phyloP scores from a whole-genome alignment of 2,797 vertebrate genomes.

The Trichosurus vulpecula region DNA sequence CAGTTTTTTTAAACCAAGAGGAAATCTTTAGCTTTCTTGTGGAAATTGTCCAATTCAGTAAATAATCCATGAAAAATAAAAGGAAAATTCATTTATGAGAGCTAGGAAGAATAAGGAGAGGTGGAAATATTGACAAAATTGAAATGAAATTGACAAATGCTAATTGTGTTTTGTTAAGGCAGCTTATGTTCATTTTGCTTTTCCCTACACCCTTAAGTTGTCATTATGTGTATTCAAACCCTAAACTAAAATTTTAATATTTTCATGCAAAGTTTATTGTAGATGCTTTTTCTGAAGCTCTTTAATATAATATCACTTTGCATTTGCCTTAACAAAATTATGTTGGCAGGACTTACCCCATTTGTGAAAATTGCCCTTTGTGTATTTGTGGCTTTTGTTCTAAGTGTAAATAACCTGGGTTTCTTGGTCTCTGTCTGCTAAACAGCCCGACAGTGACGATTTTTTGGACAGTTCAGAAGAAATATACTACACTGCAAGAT shows the following conservation, averaged over 20 bases:
- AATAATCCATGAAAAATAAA: constrained; percentile 5
- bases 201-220: constrained; percentile 50
- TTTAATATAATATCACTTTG: constrained; percentile 69
- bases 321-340: constrained; percentile 74
- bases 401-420: constrained; percentile 91
- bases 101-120: constrained; percentile 43
- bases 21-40: background rate
- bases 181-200: constrained; percentile 57
- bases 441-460: constrained; percentile 96
- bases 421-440: constrained; percentile 91
- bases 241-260: constrained; percentile 44
- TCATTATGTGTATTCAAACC: constrained; percentile 34
- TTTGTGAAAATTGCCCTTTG: constrained; percentile 78
- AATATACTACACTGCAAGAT: constrained; percentile 98
- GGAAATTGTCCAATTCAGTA: background rate
- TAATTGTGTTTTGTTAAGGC: constrained; percentile 58
- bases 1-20: constrained; percentile 10
- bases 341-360: constrained; percentile 61
- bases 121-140: background rate
- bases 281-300: constrained; percentile 51
- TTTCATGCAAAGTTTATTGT: constrained; percentile 43
- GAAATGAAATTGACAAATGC: constrained; percentile 17
- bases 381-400: constrained; percentile 80
- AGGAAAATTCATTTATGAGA: background rate
- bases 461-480: constrained; percentile 99